A percentile compares a stretch with the other conserved stretches of the same genome.
These are phyloP conservation scores for Eurytoma adleriae DNA, from an alignment of 2,888 invertebrate species.

Conservation along the genomic window DNA sequence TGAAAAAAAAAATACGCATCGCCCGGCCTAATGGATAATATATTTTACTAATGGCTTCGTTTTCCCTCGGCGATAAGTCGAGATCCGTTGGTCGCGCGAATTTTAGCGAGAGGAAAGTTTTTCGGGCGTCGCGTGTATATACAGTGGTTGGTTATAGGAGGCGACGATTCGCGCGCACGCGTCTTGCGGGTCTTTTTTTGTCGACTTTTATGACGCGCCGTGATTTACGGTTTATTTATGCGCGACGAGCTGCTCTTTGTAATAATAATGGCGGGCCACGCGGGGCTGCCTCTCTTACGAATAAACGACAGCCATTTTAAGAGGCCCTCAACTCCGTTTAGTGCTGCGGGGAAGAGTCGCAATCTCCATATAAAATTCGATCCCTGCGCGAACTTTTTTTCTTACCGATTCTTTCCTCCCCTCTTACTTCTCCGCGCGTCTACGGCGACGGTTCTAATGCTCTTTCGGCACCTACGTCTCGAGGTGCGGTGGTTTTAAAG, in stretches of 20 bases:
- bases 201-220: constrained; percentile 70
- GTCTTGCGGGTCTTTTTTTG: constrained; percentile 53
- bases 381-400: constrained; percentile 30
- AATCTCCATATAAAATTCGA: constrained; percentile 71
- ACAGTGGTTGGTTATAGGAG: not conserved
- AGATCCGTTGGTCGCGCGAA: not conserved
- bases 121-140: constrained; percentile 9
- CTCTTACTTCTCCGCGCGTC: not conserved
- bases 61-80: not conserved
- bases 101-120: constrained; percentile 2
- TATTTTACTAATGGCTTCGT: constrained; percentile 10
- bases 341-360: constrained; percentile 64
- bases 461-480: no score
- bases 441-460: not conserved
- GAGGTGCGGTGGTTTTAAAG: no score
- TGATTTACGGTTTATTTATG: constrained; percentile 75
- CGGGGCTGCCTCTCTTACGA: constrained; percentile 70
- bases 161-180: constrained; percentile 29
- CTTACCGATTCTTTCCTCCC: not conserved
- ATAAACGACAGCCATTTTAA: constrained; percentile 71
- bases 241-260: constrained; percentile 68
- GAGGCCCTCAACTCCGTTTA: constrained; percentile 69
- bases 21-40: constrained; percentile 13
- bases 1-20: constrained; percentile 4
- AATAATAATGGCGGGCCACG: constrained; percentile 66